These are phyloP conservation scores for Volucella zonaria DNA, from an alignment of 2,888 invertebrate genomes.

Conservation along the genomic window DNA sequence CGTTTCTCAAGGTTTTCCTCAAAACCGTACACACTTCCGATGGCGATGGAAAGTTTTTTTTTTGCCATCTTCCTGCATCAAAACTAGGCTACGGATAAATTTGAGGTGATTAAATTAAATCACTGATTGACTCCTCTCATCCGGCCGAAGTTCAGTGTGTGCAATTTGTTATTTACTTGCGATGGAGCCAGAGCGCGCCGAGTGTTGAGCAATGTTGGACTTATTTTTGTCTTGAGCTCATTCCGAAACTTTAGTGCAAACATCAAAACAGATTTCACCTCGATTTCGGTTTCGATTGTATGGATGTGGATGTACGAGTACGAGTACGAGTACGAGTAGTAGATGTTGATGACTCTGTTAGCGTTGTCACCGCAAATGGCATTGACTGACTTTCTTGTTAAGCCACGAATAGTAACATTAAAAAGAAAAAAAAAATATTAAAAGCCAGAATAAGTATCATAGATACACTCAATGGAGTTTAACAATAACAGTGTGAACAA, in stretches of 20 bases:
- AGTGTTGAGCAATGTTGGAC: slow-evolving; percentile 23
- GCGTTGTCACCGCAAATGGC: slow-evolving; percentile 51
- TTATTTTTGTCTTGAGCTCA: slow-evolving; percentile 29
- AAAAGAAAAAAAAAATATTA: slow-evolving; percentile 39
- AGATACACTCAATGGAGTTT: too few species aligned
- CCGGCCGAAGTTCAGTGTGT: neutral
- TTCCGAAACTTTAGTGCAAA: slow-evolving; percentile 20
- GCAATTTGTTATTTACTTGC: slow-evolving; percentile 20
- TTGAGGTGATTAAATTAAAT: too few species aligned
- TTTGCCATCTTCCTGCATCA: neutral
- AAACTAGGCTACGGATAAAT: too few species aligned
- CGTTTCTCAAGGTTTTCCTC: slow-evolving; percentile 41
- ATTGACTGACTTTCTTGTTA: slow-evolving; percentile 65
- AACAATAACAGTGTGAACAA: neutral
- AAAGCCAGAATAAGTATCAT: neutral
- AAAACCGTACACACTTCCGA: slow-evolving; percentile 2
- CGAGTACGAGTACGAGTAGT: neutral
- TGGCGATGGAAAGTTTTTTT: neutral
- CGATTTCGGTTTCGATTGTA: slow-evolving; percentile 25
- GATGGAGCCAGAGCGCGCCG: neutral
- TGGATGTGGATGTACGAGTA: neutral
- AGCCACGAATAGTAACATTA: slow-evolving; percentile 45
- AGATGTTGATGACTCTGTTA: slow-evolving; percentile 23
- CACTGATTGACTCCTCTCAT: neutral
- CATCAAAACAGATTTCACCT: slow-evolving; percentile 58